Percentiles rank a stretch among this genome's conserved stretches.
These are phyloP conservation scores for Dermatophagoides farinae DNA, from an alignment of 1,140 invertebrate species.

Conservation along the genomic window DNA sequence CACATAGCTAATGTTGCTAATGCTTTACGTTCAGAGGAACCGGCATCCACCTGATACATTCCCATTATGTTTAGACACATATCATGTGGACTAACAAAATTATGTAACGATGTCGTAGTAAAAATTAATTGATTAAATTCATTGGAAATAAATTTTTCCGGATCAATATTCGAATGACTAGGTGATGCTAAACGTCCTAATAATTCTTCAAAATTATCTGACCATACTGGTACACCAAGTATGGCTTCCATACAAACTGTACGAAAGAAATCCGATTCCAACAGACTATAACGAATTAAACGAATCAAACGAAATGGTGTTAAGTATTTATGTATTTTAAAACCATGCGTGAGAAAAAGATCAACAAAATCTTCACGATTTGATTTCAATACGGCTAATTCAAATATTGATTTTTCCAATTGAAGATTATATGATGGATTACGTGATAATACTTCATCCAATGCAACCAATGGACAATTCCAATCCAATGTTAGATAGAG, in stretches of 20 bases:
- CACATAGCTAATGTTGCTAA: conserved; percentile 22
- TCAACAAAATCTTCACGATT: conserved; percentile 30
- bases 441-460: conserved; percentile 26
- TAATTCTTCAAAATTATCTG: conserved; percentile 2
- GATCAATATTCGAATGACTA: conserved; percentile 16
- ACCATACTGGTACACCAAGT: conserved; percentile 20
- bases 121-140: conserved; percentile 21
- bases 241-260: conserved; percentile 26
- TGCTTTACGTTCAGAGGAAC: conserved; percentile 25
- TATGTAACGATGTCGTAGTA: conserved; percentile 22
- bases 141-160: conserved; percentile 20
- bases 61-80: conserved; percentile 24
- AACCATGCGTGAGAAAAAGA: conserved; percentile 27
- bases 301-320: conserved; percentile 23
- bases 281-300: conserved; percentile 25
- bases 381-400: conserved; percentile 25
- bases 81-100: conserved; percentile 26
- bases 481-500: conserved; percentile 29
- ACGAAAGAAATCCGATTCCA: conserved; percentile 27
- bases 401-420: conserved; percentile 28
- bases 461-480: conserved; percentile 28
- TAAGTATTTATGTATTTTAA: conserved; percentile 27
- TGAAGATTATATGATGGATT: conserved; percentile 22
- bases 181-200: background rate
- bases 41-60: conserved; percentile 21